These are phyloP conservation scores for Mongoloraphidia duomilia DNA, from an alignment of 2,888 invertebrate genomes.

Conservation along the genomic window DNA sequence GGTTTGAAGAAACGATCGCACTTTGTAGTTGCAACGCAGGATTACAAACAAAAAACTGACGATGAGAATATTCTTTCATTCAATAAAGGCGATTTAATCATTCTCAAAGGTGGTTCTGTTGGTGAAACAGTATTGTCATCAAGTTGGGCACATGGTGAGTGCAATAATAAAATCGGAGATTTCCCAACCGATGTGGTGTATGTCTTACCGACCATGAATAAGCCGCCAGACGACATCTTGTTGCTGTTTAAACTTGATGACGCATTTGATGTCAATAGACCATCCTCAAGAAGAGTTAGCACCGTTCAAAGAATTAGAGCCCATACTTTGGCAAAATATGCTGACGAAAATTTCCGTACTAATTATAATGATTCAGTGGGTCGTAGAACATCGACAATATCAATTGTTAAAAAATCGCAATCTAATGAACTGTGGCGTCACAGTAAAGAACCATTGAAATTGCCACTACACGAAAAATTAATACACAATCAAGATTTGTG, in stretches of 20 bases:
- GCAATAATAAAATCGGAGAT: constrained; percentile 58
- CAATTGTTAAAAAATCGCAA: constrained; percentile 46
- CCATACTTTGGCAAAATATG: constrained; percentile 72
- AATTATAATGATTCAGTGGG: constrained; percentile 23
- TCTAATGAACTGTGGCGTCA: constrained; percentile 71
- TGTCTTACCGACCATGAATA: constrained; percentile 66
- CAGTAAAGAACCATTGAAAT: constrained; percentile 64
- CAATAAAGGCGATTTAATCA: constrained; percentile 64
- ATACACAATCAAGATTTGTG: constrained; percentile 52
- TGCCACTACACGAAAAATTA: constrained; percentile 66
- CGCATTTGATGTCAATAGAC: constrained; percentile 30
- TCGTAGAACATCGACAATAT: constrained; percentile 47
- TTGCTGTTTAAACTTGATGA: constrained; percentile 48
- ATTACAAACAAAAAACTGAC: constrained; percentile 39
- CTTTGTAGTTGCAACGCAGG: constrained; percentile 62
- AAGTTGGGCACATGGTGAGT: constrained; percentile 58
- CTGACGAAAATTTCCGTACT: constrained; percentile 64
- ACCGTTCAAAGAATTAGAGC: constrained; percentile 52
- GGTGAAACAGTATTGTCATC: constrained; percentile 61
- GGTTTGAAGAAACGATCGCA: constrained; percentile 75
- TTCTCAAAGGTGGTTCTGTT: constrained; percentile 55
- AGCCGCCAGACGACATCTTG: constrained; percentile 54
- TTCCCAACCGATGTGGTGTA: constrained; percentile 80
- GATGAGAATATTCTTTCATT: constrained; percentile 42
- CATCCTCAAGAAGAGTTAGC: constrained; percentile 34